These are phyloP conservation scores for Acanthosepion pharaonis DNA, from an alignment of 2,888 invertebrate species.

Conservation along the genomic window DNA sequence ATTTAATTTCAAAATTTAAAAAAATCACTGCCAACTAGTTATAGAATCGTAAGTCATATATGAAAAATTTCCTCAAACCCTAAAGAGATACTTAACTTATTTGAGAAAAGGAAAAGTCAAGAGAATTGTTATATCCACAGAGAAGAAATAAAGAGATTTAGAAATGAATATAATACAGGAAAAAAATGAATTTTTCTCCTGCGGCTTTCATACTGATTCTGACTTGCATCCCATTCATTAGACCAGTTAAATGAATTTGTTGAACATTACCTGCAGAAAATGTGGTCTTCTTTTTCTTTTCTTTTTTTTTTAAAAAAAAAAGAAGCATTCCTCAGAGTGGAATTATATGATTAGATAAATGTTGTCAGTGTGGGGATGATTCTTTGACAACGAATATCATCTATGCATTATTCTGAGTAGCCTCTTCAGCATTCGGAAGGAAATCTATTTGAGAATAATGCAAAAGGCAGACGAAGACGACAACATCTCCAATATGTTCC, in stretches of 20 bases:
- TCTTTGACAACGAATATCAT: conserved; percentile 33
- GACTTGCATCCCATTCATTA: conserved; percentile 20
- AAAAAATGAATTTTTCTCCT: not conserved
- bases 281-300: not conserved
- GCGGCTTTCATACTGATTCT: not conserved
- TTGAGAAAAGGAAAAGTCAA: not conserved
- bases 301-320: not conserved
- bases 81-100: conserved; percentile 33
- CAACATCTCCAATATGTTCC: not conserved
- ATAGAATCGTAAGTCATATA: not conserved
- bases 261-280: conserved; percentile 33
- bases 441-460: conserved; percentile 22
- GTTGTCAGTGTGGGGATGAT: not conserved
- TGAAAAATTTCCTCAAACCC: not conserved
- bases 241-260: conserved; percentile 21
- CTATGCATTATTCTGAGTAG: conserved; percentile 15
- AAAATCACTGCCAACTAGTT: not conserved
- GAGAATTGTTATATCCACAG: not conserved
- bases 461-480: conserved; percentile 4
- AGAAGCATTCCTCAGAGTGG: not conserved
- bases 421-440: conserved; percentile 33
- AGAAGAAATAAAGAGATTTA: conserved; percentile 33
- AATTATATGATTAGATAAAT: conserved; percentile 22
- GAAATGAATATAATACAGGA: conserved; percentile 6
- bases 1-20: not conserved